Percentiles rank a stretch among this genome's conserved stretches.
Conservation (phyloP, 2,888 invertebrate species). For the Ormyrus thymus region DNA sequence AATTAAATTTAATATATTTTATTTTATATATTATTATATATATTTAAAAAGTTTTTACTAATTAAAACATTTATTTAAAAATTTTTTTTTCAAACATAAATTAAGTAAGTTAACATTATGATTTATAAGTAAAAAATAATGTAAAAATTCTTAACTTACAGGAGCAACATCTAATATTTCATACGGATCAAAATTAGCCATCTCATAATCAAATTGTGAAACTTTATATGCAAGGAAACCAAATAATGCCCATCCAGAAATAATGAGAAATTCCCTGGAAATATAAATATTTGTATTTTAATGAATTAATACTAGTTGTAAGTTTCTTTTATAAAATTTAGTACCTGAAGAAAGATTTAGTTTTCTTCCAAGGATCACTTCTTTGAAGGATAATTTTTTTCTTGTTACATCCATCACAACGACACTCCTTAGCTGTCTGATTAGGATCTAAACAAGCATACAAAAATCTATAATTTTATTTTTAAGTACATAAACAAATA, state of each 20-base stretch:
- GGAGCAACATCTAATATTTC: conserved; percentile 93
- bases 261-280: conserved; percentile 84
- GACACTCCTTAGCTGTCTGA: conserved; percentile 87
- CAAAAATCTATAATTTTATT: neutral
- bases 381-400: conserved; percentile 89
- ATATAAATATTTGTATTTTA: conserved; percentile 18
- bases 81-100: too few relatives aligned
- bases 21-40: too few relatives aligned
- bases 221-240: conserved; percentile 91
- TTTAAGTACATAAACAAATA: too few relatives aligned
- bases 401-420: conserved; percentile 90
- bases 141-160: conserved; percentile 73
- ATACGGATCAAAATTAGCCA: conserved; percentile 99
- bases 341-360: conserved; percentile 84
- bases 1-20: neutral
- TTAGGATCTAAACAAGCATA: conserved; percentile 81
- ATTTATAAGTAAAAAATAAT: too few relatives aligned
- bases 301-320: too few relatives aligned
- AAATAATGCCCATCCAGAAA: conserved; percentile 89
- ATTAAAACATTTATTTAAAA: too few relatives aligned
- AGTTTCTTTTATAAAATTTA: conserved; percentile 51
- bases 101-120: too few relatives aligned
- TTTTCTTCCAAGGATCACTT: conserved; percentile 91
- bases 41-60: too few relatives aligned
- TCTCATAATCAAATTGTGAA: conserved; percentile 97